A percentile compares a stretch with the other conserved stretches of the same genome.
Conservation (phyloP, 2,888 invertebrate genomes). For the Zelleria hepariella region DNA sequence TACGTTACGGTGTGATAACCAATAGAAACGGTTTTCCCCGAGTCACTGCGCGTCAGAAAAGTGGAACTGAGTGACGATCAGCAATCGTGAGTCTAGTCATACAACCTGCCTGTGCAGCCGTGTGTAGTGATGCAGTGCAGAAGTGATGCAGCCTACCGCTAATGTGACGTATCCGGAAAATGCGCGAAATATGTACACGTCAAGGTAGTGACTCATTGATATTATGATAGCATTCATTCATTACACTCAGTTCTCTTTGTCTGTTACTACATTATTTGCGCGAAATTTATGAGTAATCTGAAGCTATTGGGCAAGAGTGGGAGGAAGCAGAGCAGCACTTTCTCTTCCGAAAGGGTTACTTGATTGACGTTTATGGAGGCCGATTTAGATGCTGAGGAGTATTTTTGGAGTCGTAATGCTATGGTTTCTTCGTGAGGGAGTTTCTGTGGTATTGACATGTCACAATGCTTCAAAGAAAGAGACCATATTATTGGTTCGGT, state of each 20-base stretch:
- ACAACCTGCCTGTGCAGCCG: neutral
- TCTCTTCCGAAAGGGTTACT: neutral
- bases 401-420: neutral
- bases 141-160: neutral
- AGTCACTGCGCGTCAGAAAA: neutral
- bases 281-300: neutral
- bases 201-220: neutral
- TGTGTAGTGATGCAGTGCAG: neutral
- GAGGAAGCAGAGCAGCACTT: neutral
- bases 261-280: neutral
- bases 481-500: too few species aligned
- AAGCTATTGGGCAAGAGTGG: neutral
- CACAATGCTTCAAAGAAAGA: too few species aligned
- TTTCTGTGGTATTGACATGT: too few species aligned
- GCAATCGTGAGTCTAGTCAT: neutral
- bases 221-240: neutral
- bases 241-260: neutral
- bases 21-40: conserved; percentile 5
- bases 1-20: neutral
- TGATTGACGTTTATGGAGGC: neutral
- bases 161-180: conserved; percentile 2
- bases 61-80: neutral
- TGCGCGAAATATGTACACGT: conserved; percentile 4
- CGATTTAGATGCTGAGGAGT: neutral
- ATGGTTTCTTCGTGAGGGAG: too few species aligned